Evolutionary conservation across 2,113 vertebrate species (phyloP).

Genomic region (Hippocampus barbouri): DNA sequence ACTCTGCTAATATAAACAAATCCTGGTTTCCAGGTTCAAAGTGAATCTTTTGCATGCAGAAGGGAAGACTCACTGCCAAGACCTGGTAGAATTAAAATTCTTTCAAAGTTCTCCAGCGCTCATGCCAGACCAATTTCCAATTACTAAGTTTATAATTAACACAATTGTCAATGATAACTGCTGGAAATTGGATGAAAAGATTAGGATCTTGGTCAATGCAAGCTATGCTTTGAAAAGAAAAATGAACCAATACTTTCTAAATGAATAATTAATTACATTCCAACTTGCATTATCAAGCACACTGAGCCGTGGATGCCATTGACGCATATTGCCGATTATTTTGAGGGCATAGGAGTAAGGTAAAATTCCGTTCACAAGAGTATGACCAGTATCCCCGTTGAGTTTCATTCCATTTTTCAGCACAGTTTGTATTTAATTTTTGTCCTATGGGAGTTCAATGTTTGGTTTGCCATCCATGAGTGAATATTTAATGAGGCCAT

Average conservation of each 20-base stretch:
- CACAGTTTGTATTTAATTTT: constrained; percentile 40
- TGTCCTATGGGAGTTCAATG: constrained; percentile 41
- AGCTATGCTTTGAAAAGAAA: constrained; percentile 14
- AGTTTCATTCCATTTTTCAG: constrained; percentile 31
- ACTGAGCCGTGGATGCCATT: constrained; percentile 31
- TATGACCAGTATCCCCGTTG: neutral
- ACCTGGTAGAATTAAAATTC: neutral
- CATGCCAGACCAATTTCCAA: neutral
- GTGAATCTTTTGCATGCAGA: constrained; percentile 44
- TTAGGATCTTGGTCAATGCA: constrained; percentile 14
- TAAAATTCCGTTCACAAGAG: constrained; percentile 25
- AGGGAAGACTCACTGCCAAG: constrained; percentile 10
- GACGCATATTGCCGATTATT: constrained; percentile 45
- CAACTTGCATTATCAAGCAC: constrained; percentile 32
- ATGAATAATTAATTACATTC: constrained; percentile 50
- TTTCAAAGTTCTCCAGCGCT: constrained; percentile 25
- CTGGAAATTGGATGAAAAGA: constrained; percentile 9
- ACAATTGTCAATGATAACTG: constrained; percentile 13
- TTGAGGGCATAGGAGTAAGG: constrained; percentile 37
- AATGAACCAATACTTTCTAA: constrained; percentile 28
- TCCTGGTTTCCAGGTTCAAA: constrained; percentile 58
- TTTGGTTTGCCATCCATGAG: constrained; percentile 53
- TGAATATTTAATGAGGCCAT: constrained; percentile 68
- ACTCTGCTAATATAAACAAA: constrained; percentile 72
- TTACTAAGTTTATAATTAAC: neutral